Evolutionary conservation across 2,888 invertebrate genomes (phyloP).

Genomic region (Pammene aurita): DNA sequence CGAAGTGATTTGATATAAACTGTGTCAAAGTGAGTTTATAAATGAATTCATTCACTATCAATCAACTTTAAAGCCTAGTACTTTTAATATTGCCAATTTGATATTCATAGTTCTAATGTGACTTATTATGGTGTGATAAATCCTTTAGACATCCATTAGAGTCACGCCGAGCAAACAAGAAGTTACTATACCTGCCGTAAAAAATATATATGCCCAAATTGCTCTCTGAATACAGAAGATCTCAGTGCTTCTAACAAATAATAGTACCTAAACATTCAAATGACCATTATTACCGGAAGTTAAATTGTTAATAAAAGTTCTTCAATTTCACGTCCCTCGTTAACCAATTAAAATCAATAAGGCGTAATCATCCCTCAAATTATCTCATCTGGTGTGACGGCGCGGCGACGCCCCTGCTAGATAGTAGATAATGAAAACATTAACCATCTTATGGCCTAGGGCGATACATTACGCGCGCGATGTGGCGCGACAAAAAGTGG

Average conservation of each 20-base stretch:
- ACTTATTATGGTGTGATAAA: too few species aligned
- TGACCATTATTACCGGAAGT: constrained; percentile 36
- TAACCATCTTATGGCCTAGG: constrained; percentile 43
- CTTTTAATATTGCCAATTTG: too few species aligned
- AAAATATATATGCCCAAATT: too few species aligned
- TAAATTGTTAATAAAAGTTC: constrained; percentile 28
- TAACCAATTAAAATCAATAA: constrained; percentile 71
- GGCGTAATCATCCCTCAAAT: constrained; percentile 53
- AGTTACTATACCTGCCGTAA: too few species aligned
- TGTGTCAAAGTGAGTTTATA: background rate
- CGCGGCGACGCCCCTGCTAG: constrained; percentile 48
- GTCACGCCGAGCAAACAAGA: too few species aligned
- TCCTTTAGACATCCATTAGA: too few species aligned
- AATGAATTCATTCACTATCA: background rate
- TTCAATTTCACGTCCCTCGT: constrained; percentile 59
- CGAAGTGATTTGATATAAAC: background rate
- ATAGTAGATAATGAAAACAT: constrained; percentile 62
- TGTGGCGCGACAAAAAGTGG: constrained; percentile 32
- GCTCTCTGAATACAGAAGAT: too few species aligned
- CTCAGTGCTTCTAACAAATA: too few species aligned
- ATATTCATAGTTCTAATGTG: too few species aligned
- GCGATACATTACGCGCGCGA: constrained; percentile 30
- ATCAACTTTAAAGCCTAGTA: background rate
- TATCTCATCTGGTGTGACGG: constrained; percentile 45
- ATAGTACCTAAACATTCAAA: background rate